Conservation (phyloP, 2,888 invertebrate genomes). For the Chironomus riparius region DNA sequence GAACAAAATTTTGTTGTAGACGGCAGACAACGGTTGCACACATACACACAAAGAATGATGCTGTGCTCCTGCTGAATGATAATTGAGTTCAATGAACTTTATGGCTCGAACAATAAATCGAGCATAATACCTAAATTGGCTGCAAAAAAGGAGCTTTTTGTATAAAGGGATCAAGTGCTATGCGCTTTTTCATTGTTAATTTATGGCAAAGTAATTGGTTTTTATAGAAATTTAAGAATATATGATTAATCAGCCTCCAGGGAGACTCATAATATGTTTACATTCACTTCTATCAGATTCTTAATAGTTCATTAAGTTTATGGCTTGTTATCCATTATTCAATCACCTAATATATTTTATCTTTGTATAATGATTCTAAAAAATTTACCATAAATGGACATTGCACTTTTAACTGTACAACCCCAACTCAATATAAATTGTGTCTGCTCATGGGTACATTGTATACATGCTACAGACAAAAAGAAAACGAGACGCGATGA, state of each 20-base stretch:
- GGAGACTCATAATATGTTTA: not conserved
- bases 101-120: not conserved
- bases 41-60: not conserved
- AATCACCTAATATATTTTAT: too few species aligned
- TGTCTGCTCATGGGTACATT: not conserved
- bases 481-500: too few species aligned
- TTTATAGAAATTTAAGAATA: not conserved
- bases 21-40: not conserved
- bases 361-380: not conserved
- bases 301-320: not conserved
- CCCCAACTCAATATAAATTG: constrained; percentile 20
- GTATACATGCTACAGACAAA: too few species aligned
- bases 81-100: constrained; percentile 3
- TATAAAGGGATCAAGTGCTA: too few species aligned
- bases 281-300: not conserved
- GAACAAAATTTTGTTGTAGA: not conserved
- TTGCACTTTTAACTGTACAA: not conserved
- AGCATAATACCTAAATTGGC: not conserved
- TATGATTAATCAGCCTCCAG: not conserved
- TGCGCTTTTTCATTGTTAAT: too few species aligned
- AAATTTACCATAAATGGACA: constrained; percentile 14
- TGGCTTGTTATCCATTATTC: too few species aligned
- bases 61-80: constrained; percentile 9
- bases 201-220: too few species aligned
- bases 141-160: not conserved